phyloP scores from a whole-genome alignment of 2,113 vertebrate species.

The Callipepla squamata region DNA sequence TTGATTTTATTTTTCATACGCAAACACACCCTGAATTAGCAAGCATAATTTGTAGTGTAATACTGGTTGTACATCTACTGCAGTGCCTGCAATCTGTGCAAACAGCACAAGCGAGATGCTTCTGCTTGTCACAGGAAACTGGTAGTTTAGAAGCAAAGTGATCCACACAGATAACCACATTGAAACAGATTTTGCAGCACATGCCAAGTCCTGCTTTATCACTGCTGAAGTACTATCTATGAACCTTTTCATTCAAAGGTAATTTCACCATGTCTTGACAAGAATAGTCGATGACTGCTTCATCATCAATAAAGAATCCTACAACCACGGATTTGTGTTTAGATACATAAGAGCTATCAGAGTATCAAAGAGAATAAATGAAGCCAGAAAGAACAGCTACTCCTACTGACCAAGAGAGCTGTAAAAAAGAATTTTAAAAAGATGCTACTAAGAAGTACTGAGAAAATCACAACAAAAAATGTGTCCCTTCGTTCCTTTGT shows the following conservation, averaged over 20 bases:
- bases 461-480: not conserved
- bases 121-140: not conserved
- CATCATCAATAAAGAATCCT: not conserved
- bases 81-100: not conserved
- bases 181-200: not conserved
- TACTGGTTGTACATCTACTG: not conserved
- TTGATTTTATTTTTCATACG: fast-evolving
- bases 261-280: not conserved
- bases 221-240: not conserved
- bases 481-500: not conserved
- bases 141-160: not conserved
- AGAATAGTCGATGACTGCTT: not conserved
- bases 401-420: not conserved
- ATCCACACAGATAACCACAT: not conserved
- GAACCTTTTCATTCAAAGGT: not conserved
- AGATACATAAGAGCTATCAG: not conserved
- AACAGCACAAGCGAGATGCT: not conserved
- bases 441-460: fast-evolving
- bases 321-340: not conserved
- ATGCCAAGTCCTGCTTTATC: not conserved
- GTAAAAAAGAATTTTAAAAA: not conserved
- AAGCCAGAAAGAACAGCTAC: not conserved
- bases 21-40: not conserved
- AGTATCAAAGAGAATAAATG: constrained; percentile 30
- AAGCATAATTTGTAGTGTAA: not conserved